A percentile compares a stretch with the other conserved stretches of the same genome.
These are phyloP conservation scores for Lutjanus campechanus DNA, from an alignment of 2,797 vertebrate species.

Conservation along the genomic window DNA sequence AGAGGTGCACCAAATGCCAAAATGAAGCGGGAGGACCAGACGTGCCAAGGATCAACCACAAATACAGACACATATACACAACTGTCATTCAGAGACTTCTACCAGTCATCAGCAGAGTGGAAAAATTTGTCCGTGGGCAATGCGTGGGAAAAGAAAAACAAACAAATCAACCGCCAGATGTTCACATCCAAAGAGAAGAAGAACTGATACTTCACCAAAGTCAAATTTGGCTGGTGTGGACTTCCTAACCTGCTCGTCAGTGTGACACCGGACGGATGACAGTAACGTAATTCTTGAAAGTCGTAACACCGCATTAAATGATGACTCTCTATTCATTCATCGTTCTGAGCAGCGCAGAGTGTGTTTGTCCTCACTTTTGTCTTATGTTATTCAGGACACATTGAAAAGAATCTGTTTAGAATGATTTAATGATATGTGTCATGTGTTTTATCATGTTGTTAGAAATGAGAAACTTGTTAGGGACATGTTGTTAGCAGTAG, in stretches of 20 bases:
- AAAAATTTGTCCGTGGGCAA: background rate
- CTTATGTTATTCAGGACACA: background rate
- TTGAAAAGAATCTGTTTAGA: background rate
- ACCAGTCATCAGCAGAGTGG: background rate
- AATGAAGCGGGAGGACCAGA: conserved; percentile 13
- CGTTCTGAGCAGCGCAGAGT: background rate
- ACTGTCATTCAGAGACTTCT: conserved; percentile 12
- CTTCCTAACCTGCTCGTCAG: background rate
- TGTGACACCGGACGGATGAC: conserved; percentile 7
- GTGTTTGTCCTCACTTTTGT: background rate
- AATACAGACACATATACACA: background rate
- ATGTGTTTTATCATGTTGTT: background rate
- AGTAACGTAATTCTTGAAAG: background rate
- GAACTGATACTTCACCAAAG: rapidly evolving
- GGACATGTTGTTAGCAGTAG: background rate
- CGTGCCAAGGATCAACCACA: conserved; percentile 31
- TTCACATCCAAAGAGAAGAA: conserved; percentile 9
- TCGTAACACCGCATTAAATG: background rate
- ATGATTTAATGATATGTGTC: background rate
- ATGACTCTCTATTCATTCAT: background rate
- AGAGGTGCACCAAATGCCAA: background rate
- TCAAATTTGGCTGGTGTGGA: background rate
- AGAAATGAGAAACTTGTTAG: conserved; percentile 1
- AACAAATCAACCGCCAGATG: background rate
- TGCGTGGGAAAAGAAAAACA: background rate